Conservation (phyloP, 2,113 vertebrate species). For the Cyprinodon variegatus region DNA sequence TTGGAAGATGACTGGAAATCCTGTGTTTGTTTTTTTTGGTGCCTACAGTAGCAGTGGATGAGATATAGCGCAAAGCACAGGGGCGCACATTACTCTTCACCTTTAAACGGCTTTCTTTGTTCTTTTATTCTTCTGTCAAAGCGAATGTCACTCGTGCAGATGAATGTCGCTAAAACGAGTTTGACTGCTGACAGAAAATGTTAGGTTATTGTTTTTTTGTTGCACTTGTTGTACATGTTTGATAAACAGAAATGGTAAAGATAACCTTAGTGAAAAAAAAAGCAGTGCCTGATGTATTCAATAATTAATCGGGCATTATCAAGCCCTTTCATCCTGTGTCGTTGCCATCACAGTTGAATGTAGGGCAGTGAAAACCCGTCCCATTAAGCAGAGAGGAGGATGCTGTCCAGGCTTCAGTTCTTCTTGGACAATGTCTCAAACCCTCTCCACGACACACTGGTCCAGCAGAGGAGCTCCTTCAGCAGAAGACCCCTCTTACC, state of each 20-base stretch:
- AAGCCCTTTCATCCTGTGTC: no score
- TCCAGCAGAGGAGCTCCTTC: no score
- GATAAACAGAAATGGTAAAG: background rate
- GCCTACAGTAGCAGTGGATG: background rate
- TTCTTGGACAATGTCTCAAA: no score
- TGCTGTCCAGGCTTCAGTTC: no score
- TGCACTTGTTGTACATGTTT: background rate
- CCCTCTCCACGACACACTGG: no score
- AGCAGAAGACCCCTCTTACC: no score
- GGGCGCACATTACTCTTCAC: background rate
- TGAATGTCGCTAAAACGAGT: background rate
- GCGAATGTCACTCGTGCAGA: background rate
- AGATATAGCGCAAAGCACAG: background rate
- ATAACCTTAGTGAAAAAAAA: background rate
- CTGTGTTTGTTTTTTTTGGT: constrained; percentile 11
- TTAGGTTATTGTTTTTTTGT: background rate
- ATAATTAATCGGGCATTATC: background rate
- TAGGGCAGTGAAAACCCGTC: no score
- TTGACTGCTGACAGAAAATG: background rate
- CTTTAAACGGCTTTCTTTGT: background rate
- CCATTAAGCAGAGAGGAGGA: no score
- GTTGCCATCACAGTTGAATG: no score
- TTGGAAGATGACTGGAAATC: constrained; percentile 44
- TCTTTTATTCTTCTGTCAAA: background rate
- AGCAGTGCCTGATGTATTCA: background rate